Evolutionary conservation across 2,113 vertebrate species (phyloP), one percentile per base, ranked within the genome.

Genomic region (Cervus canadensis): DNA sequence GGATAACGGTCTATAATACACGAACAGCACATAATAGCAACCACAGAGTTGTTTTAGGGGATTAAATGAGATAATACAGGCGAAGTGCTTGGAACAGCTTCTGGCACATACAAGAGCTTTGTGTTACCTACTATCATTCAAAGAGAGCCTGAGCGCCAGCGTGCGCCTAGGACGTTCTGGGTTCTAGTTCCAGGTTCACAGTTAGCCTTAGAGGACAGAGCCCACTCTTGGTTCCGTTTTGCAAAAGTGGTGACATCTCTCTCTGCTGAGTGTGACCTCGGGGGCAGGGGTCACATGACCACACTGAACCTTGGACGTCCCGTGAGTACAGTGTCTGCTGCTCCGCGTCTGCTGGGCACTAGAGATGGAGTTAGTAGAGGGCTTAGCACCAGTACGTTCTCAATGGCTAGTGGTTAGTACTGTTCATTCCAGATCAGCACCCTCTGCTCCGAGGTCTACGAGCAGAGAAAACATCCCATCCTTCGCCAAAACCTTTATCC

Each of bases 121-220:
- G 40, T 57, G 85, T 17, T 6, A 2, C 43, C 5, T 26, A 0
- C 30, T 21, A 6, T 14, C 33, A 36, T 5, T 28, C 54, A 30
- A 10, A 21, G 9, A 26, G 71, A 17, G 62, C 13, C 1, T 0
- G 11, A 13, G 21, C 6, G 2, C 17, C 9, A 7, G 0, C 5
- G 0, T 0, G 7, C 1, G 74, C 9, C 43, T 26, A 16, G 74
- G 43, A 8, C 3, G 48, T 17, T 56, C 54, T 30, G n/a, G 19
- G 33, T 4, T n/a, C 30, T n/a, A 17, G 62, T 4, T n/a, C 62
- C n/a, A n/a, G 17, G 64, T 11, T 21, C 64, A 36, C 1, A 11
- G 64, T 11, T 25, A 6, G 28, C 26, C 43, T 45, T 30, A 4
- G 45, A 56, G 33, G 54, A 10, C 5, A 36, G 50, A 30, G 57